Evolutionary conservation across 2,113 vertebrate species (phyloP).

Genomic region (Dromaius novaehollandiae): DNA sequence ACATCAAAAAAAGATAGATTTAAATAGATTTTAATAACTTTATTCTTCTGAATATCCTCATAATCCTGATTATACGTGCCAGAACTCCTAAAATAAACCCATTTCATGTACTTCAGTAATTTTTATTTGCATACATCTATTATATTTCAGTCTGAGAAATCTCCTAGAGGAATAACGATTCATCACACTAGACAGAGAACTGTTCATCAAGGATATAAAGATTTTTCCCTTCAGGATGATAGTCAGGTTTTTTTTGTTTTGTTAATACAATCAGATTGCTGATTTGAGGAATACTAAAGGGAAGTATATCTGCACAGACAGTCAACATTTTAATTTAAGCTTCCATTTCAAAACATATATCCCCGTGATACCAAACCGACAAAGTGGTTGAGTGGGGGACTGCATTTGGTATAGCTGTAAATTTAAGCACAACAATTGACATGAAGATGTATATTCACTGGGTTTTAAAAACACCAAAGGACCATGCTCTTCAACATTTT

Average conservation of each 20-base stretch:
- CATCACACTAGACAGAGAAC: background rate
- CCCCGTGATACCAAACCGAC: background rate
- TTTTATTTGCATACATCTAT: background rate
- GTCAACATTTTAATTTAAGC: background rate
- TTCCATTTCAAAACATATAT: background rate
- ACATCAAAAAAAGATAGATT: background rate
- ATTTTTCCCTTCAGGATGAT: background rate
- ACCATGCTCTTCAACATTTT: background rate
- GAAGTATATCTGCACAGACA: background rate
- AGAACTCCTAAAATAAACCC: background rate
- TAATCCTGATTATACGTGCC: background rate
- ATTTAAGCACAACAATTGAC: background rate
- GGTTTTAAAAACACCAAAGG: background rate
- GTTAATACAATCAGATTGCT: background rate
- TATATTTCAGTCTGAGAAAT: background rate
- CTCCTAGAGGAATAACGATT: background rate
- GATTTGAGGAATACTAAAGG: background rate
- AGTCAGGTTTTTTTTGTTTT: background rate
- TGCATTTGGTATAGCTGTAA: background rate
- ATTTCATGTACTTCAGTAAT: background rate
- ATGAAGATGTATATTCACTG: background rate
- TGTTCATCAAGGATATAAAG: background rate
- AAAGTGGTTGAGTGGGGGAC: accelerated
- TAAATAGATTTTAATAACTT: background rate
- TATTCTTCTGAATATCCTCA: background rate